Base-by-base conservation (phyloP, 2,888 invertebrate species). In the Melanargia galathea region DNA sequence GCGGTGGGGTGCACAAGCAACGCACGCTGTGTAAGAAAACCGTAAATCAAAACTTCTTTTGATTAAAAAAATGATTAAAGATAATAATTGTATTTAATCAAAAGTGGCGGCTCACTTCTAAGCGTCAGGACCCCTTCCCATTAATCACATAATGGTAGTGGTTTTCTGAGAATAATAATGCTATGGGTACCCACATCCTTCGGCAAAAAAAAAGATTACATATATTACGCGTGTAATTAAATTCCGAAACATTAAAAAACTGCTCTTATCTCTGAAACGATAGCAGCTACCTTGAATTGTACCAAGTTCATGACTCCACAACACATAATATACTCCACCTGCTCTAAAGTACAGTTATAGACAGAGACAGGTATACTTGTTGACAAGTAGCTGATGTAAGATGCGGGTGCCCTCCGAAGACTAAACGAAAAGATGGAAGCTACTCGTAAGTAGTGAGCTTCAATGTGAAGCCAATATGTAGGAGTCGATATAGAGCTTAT, bases 351-450 rank as follows among this genome's bases (percentile, higher is more conserved):
- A 22, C 64, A 51, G 43, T 49, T 57, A 62, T 49, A 49, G 60
- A 69, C 48, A 70, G 54, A 52, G 70, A 68, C 52, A 65, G 38
- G 49, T 67, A 62, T 46, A 22, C 26, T 61, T 63, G 65, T 64
- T 74, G 71, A 67, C 69, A 71, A 71, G 63, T 64, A 71, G 62
- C 62, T 71, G 71, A 68, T 68, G 66, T 65, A 70, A 78, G 78
- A 87, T 90, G 84, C 87, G 90, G 90, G 90, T 57, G 45, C n/a
- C 22, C 20, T 46, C 33, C 72, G 69, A 63, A 63, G 66, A 68
- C 64, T 63, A 67, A 7, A 5, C 6, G 11, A 20, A 33, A 52
- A 18, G 18, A 13, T 20, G 35, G 52, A 52, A 11, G 30, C n/a
- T n/a, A n/a, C n/a, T n/a, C n/a, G 30, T 16, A 6, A 2, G 5